These are phyloP conservation scores for Caenorhabditis sulstoni DNA, from an alignment of 2,888 invertebrate species.

Conservation along the genomic window DNA sequence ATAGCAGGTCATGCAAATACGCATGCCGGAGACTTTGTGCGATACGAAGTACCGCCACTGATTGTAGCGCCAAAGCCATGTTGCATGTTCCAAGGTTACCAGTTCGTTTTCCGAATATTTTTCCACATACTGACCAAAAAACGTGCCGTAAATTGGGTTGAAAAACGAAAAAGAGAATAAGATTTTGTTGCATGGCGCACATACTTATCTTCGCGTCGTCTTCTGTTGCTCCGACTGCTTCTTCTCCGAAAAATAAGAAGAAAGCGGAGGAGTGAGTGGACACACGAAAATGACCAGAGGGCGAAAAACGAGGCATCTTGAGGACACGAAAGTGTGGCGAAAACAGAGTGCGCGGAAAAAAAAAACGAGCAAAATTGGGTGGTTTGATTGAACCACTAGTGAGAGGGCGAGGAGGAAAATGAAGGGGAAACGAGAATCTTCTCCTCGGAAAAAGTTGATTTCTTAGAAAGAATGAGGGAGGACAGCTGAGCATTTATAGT, in stretches of 20 bases:
- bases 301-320: slow-evolving; percentile 14
- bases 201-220: slow-evolving; percentile 47
- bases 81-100: background rate
- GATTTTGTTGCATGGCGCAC: slow-evolving; percentile 54
- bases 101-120: too few relatives aligned
- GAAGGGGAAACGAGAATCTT: background rate
- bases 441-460: too few relatives aligned
- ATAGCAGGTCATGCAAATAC: background rate
- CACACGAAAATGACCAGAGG: slow-evolving; percentile 56
- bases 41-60: slow-evolving; percentile 9
- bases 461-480: too few relatives aligned
- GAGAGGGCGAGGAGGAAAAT: background rate
- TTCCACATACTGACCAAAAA: too few relatives aligned
- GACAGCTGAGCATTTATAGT: too few relatives aligned
- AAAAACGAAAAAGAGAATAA: slow-evolving; percentile 37
- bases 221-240: background rate
- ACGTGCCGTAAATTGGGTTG: slow-evolving; percentile 14
- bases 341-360: background rate
- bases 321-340: background rate
- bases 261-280: slow-evolving; percentile 23
- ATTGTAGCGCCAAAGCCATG: background rate
- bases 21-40: slow-evolving; percentile 5
- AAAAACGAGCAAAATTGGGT: slow-evolving; percentile 1
- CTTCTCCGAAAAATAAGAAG: slow-evolving; percentile 9
- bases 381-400: slow-evolving; percentile 7